Evolutionary conservation across 2,888 invertebrate genomes (phyloP).

Genomic region (Rosalia funebris): DNA sequence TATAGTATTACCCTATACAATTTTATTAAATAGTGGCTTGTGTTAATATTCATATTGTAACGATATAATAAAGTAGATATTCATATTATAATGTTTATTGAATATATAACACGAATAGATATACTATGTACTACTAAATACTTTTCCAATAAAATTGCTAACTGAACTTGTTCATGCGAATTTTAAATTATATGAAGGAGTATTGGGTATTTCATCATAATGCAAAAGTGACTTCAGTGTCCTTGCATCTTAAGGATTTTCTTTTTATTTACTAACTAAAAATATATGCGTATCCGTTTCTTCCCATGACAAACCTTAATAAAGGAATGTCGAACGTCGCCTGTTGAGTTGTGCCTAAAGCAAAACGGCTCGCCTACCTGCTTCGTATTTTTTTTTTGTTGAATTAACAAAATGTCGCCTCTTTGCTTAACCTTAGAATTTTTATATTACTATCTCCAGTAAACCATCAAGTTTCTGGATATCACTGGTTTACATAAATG

Average conservation of each 20-base stretch:
- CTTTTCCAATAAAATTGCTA: background rate
- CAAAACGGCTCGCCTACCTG: conserved; percentile 48
- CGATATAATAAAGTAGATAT: no score
- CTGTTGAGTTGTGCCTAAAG: conserved; percentile 39
- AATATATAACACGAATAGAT: no score
- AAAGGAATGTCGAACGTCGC: conserved; percentile 44
- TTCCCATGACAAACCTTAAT: conserved; percentile 36
- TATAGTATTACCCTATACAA: no score
- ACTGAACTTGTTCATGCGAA: background rate
- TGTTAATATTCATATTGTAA: no score
- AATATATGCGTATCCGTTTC: conserved; percentile 11
- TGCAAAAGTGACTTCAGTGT: background rate
- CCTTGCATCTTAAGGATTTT: background rate
- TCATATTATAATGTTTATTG: no score
- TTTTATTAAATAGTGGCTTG: no score
- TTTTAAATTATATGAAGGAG: background rate
- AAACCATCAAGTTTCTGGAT: conserved; percentile 28
- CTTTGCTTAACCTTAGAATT: conserved; percentile 37
- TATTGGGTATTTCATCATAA: background rate
- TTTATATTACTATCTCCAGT: conserved; percentile 38
- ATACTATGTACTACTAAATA: no score
- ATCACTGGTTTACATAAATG: background rate
- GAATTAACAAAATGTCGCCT: conserved; percentile 40
- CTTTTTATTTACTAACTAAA: background rate
- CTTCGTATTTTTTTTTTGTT: conserved; percentile 36